Evolutionary conservation across 2,113 vertebrate species (phyloP), one percentile per base, ranked within the genome.

Genomic region (Pungitius pungitius): DNA sequence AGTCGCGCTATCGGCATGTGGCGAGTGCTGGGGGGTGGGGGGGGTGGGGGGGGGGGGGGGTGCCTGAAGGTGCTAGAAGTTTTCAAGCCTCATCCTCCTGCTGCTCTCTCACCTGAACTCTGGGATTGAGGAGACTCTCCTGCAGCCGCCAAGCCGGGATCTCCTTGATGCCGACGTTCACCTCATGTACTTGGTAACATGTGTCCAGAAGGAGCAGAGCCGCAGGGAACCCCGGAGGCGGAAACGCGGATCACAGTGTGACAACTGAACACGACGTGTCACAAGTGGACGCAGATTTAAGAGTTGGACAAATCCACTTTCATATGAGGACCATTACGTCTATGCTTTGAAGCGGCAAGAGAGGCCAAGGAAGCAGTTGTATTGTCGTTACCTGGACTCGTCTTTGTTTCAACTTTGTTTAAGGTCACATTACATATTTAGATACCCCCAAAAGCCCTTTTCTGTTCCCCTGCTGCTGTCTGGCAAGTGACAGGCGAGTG

Each of bases 121-220:
- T 43, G 69, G 73, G 68, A 75, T 73, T 85, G 89, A 93, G 91
- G 91, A 88, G 83, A 80, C 75, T 60, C 74, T 86, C 78, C 80
- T 83, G 81, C 88, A 91, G 83, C n/a, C n/a, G n/a, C n/a, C n/a
- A n/a, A n/a, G n/a, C n/a, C n/a, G n/a, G n/a, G n/a, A n/a, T n/a
- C n/a, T n/a, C 83, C 82, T 81, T 86, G 87, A 91, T 83, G 80
- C 84, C 80, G 85, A 92, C 90, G 89, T 88, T 85, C 87, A 81
- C 87, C 86, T 90, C 78, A 76, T 80, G 88, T 83, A 75, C 80
- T 83, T 73, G 75, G 70, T 70, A 88, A 82, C 86, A 84, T 77
- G 79, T 81, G 80, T 78, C 84, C 84, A 83, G 80, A 78, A 87
- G 80, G 73, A 73, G 77, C 82, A 56, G 54, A 77, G 78, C 76